Percentiles rank a stretch among this genome's conserved stretches.
Conservation (phyloP, 2,113 vertebrate genomes). For the Osmerus eperlanus region DNA sequence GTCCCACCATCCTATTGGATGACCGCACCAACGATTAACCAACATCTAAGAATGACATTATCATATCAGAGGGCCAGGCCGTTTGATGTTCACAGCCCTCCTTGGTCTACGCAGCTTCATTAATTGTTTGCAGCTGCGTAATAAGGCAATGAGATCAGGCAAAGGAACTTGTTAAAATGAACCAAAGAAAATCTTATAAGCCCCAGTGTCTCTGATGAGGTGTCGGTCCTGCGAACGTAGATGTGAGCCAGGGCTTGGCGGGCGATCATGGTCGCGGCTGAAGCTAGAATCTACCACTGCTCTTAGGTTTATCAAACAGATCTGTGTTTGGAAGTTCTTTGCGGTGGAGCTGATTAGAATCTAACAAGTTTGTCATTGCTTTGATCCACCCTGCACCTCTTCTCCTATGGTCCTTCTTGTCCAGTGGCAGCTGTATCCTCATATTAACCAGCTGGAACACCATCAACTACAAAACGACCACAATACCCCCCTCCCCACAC, state of each 20-base stretch:
- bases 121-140: constrained; percentile 6
- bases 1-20: constrained; percentile 27
- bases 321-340: constrained; percentile 32
- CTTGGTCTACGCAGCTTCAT: constrained; percentile 39
- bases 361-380: constrained; percentile 39
- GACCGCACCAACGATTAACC: constrained; percentile 30
- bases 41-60: constrained; percentile 55
- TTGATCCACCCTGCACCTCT: constrained; percentile 43
- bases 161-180: constrained; percentile 14
- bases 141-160: not conserved
- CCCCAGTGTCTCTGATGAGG: constrained; percentile 49
- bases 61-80: constrained; percentile 43
- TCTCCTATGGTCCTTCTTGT: not conserved
- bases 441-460: constrained; percentile 25
- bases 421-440: constrained; percentile 19
- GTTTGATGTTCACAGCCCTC: constrained; percentile 29
- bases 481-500: constrained; percentile 8
- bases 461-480: constrained; percentile 17
- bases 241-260: constrained; percentile 17
- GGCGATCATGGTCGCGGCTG: constrained; percentile 28
- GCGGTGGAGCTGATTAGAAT: constrained; percentile 43
- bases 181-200: constrained; percentile 38
- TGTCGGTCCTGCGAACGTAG: constrained; percentile 63
- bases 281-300: constrained; percentile 33
- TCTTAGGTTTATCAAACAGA: constrained; percentile 44